Evolutionary conservation across 2,888 invertebrate species (phyloP).

Genomic region (Byasa hedistus): DNA sequence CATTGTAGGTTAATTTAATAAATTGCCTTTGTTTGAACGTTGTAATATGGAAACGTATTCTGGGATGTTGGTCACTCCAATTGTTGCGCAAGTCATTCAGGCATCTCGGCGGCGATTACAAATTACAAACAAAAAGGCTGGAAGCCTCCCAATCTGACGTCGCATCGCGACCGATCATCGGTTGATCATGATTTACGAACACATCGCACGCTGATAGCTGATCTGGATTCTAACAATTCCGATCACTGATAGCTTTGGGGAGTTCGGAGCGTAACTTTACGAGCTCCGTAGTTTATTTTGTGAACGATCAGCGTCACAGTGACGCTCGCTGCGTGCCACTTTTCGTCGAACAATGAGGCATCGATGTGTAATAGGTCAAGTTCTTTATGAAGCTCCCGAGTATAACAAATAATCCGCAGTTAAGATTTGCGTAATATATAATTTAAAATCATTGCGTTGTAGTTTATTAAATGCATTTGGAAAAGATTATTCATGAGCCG

Average conservation of each 20-base stretch:
- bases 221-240: conserved; percentile 63
- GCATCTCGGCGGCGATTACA: conserved; percentile 70
- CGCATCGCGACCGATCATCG: conserved; percentile 72
- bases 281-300: conserved; percentile 17
- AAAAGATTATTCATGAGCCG: no score
- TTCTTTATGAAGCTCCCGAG: no score
- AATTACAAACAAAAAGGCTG: conserved; percentile 75
- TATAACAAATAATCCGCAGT: no score
- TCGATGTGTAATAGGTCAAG: no score
- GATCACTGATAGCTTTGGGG: conserved; percentile 60
- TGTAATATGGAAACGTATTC: conserved; percentile 13
- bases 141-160: conserved; percentile 74
- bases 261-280: conserved; percentile 41
- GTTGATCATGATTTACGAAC: conserved; percentile 77
- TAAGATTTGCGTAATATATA: no score
- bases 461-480: no score
- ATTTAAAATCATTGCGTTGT: no score
- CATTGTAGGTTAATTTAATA: no score
- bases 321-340: neutral
- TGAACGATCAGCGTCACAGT: conserved; percentile 1
- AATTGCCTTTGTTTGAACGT: no score
- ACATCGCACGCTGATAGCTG: conserved; percentile 71
- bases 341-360: neutral
- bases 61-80: conserved; percentile 17
- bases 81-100: conserved; percentile 64